Percentiles rank a stretch among this genome's conserved stretches.
phyloP scores from a whole-genome alignment of 2,888 invertebrate genomes.

The Luffia ferchaultella region DNA sequence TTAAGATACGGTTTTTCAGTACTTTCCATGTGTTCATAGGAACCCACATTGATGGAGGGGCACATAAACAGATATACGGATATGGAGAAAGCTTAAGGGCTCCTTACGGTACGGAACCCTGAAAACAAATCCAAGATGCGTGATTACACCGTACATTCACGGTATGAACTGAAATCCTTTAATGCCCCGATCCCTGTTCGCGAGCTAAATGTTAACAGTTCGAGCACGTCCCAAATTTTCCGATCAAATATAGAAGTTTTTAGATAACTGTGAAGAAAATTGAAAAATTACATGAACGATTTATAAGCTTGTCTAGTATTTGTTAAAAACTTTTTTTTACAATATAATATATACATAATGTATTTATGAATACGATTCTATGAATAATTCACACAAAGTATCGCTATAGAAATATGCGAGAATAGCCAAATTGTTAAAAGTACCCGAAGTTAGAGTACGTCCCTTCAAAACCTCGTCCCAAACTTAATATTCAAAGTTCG shows the following conservation, averaged over 20 bases:
- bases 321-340: no score
- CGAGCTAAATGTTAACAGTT: not conserved
- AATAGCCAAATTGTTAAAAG: not conserved
- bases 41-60: no score
- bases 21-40: no score
- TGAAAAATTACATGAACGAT: not conserved
- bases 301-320: no score
- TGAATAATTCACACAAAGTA: not conserved
- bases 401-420: not conserved
- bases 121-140: not conserved
- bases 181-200: not conserved
- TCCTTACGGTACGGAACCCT: no score
- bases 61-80: no score
- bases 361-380: not conserved
- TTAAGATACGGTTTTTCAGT: no score
- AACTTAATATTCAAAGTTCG: conserved; percentile 39
- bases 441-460: not conserved
- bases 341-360: not conserved
- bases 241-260: not conserved
- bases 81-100: no score
- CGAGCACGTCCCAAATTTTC: not conserved
- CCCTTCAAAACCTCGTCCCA: conserved; percentile 14
- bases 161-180: not conserved
- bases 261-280: not conserved
- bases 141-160: not conserved